A percentile compares a stretch with the other conserved stretches of the same genome.
phyloP scores from a whole-genome alignment of 2,888 invertebrate species.

The Xanthia togata region DNA sequence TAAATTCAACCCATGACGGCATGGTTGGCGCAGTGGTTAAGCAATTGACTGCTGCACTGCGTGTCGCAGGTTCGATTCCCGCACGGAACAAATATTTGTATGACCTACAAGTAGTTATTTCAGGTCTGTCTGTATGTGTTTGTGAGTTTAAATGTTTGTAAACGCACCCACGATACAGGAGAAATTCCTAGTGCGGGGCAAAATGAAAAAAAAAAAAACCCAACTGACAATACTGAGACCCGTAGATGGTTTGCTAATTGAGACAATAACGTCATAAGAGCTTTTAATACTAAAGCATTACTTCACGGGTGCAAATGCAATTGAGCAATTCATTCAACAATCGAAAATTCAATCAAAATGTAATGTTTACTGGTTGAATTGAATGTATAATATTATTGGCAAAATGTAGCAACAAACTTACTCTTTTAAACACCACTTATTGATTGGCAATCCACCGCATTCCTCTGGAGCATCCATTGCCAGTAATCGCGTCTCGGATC shows the following conservation, averaged over 20 bases:
- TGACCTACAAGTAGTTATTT: no score
- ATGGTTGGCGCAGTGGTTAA: no score
- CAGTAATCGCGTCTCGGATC: neutral
- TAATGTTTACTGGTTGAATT: neutral
- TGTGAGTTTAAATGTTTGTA: no score
- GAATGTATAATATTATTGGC: neutral
- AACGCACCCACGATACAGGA: no score
- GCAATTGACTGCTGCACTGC: no score
- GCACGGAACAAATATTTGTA: no score
- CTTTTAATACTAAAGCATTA: neutral
- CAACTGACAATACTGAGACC: neutral
- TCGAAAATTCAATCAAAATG: neutral
- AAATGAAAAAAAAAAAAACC: no score
- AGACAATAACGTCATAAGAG: neutral
- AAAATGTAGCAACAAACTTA: constrained; percentile 8
- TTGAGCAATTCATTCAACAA: neutral
- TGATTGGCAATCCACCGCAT: neutral
- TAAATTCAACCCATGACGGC: neutral
- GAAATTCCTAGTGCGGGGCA: no score
- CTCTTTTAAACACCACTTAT: neutral
- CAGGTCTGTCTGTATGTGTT: no score
- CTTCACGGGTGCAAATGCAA: neutral
- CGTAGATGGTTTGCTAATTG: no score
- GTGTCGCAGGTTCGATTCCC: no score
- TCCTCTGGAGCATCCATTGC: neutral